Conservation (phyloP, 2,113 vertebrate genomes). For the Eurypyga helias region DNA sequence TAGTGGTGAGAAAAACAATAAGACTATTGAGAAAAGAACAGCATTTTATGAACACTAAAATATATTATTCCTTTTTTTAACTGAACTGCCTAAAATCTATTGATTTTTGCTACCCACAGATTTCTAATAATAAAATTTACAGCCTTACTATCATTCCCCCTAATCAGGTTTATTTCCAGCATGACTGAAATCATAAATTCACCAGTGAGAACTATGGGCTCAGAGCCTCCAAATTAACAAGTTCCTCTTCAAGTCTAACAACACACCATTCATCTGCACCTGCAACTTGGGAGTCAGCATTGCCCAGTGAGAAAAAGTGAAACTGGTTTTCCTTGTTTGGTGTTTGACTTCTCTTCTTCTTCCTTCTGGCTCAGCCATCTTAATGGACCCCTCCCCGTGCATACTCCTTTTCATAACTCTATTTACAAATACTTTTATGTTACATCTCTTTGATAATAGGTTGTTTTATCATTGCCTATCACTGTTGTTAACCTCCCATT, state of each 20-base stretch:
- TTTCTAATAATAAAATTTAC: slow-evolving; percentile 38
- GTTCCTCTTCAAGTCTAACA: not conserved
- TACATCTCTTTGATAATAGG: not conserved
- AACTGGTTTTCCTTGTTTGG: not conserved
- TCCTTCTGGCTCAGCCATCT: not conserved
- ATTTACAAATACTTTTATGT: not conserved
- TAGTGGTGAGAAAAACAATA: not conserved
- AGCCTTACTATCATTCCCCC: not conserved
- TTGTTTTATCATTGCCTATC: not conserved
- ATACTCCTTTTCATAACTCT: not conserved
- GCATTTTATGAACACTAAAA: slow-evolving; percentile 1
- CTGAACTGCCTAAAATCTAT: slow-evolving; percentile 27
- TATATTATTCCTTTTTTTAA: not conserved
- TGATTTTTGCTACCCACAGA: slow-evolving; percentile 18
- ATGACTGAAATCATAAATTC: not conserved
- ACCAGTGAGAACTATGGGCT: not conserved
- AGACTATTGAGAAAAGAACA: not conserved
- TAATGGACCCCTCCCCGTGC: not conserved
- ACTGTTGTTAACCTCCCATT: not conserved
- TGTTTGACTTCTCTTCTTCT: not conserved
- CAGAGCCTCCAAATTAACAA: not conserved
- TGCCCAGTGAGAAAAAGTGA: not conserved
- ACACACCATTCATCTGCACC: not conserved
- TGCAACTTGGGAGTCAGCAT: not conserved
- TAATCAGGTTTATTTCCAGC: slow-evolving; percentile 23